Base-by-base conservation (phyloP, 2,888 invertebrate species). In the Conistra vaccinii region DNA sequence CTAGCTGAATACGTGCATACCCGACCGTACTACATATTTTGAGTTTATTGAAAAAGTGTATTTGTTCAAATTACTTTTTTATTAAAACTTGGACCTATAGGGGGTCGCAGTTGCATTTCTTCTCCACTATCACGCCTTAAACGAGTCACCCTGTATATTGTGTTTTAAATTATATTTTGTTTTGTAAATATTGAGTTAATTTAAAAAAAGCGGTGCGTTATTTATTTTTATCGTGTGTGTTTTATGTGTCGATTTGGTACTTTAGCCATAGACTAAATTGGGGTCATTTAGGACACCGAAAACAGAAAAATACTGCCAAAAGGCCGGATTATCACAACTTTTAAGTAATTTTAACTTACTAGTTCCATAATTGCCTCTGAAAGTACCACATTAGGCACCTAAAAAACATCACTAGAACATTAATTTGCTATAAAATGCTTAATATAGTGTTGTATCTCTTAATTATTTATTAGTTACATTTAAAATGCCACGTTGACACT, bases 111-210 rank as follows among this genome's bases (percentile, higher is more conserved):
- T 66, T 80, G 65, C 78, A 81, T 78, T 74, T 78, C 55, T 61
- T 70, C 77, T 66, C 48, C 60, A 42, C 51, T 65, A 42, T 70
- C 80, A 68, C 80, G 80, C 80, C 80, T 80, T 80, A 48, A 60
- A 63, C 65, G 69, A 78, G 65, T 69, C 62, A 77, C 57, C 68
- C 61, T 70, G 80, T 80, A 80, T 67, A 74, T 69, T 75, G 75
- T 68, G 55, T 80, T n/a, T 45, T 55, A n/a, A 73, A 74, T 51
- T 65, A 61, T 80, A 53, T 81, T 78, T 83, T 78, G 67, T 83
- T 86, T 76, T 86, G 85, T 86, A 86, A 85, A 86, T 86, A 86
- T 86, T 81, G 80, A 65, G 67, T 69, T 70, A 73, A 58, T 73
- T 81, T 80, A 39, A 73, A 68, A 76, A 69, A 72, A 65, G 75